Percentiles rank a stretch among this genome's conserved stretches.
These are phyloP conservation scores for Austrofundulus limnaeus DNA, from an alignment of 2,113 vertebrate genomes.

Conservation along the genomic window DNA sequence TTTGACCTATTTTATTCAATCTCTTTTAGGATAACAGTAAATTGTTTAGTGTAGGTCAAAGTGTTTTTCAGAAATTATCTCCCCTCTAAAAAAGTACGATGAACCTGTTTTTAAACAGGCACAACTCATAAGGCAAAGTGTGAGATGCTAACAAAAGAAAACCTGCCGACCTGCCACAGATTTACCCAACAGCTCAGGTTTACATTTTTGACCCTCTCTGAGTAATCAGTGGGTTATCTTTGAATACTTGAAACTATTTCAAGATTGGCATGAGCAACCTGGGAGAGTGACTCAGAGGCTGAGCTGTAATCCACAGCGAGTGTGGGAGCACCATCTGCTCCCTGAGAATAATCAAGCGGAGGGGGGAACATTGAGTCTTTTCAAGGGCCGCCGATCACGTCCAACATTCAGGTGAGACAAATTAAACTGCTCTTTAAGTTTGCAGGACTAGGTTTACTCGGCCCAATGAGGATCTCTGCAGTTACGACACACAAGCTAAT, in stretches of 20 bases:
- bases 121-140: no score
- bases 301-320: conserved; percentile 61
- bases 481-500: not conserved
- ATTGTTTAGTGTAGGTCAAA: no score
- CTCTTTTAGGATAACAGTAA: no score
- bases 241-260: conserved; percentile 24
- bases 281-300: conserved; percentile 61
- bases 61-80: no score
- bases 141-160: no score
- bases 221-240: conserved; percentile 29
- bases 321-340: conserved; percentile 66
- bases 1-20: no score
- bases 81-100: no score
- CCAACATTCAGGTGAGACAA: conserved; percentile 22
- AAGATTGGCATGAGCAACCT: conserved; percentile 51
- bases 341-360: conserved; percentile 45
- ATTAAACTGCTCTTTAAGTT: not conserved
- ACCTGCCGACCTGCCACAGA: conserved; percentile 31
- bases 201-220: conserved; percentile 1
- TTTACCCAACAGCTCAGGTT: conserved; percentile 12
- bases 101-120: no score
- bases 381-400: conserved; percentile 10
- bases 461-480: not conserved
- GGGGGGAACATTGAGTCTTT: conserved; percentile 38
- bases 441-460: not conserved